Base-by-base conservation (phyloP, 1,140 invertebrate genomes). In the Drosophila miranda region DNA sequence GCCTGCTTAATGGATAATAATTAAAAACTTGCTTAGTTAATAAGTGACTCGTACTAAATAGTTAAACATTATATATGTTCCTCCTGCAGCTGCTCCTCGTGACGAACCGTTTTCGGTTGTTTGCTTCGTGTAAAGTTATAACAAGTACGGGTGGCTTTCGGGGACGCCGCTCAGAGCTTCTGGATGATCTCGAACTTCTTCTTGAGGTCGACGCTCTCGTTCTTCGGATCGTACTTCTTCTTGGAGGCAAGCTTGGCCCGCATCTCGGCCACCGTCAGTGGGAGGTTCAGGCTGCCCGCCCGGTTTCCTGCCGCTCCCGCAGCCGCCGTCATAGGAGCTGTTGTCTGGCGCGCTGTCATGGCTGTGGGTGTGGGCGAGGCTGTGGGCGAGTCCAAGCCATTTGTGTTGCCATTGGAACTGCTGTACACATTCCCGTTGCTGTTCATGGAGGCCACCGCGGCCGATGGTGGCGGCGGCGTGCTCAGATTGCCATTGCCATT, bases 151-250 rank as follows among this genome's bases (percentile, higher is more conserved):
- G 34, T 38, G 34, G 11, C 34, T 38, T 38, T 38, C 4, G 56
- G 30, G 16, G 5, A 5, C 16, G 9, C 38, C 50, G 52, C 46
- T 93, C 93, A 96, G 75, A 96, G 93, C 92, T 97, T 97, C 91
- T 98, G 96, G 69, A 98, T 95, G 87, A 98, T 97, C 89, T 97
- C 96, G 89, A 97, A 97, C 92, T 98, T 98, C 92, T 96, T 95
- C 90, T 96, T 95, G 81, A 97, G 95, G 91, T 97, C 96, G 91
- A 98, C 95, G 21, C 94, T 94, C 76, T 96, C 95, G 90, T 96
- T 97, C 91, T 97, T 97, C 3, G 96, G 96, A 89, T 98, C 96
- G 89, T 95, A 94, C 91, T 97, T 97, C 90, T 97, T 97, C 81
- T 94, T 95, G 30, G 94, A 94, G 8, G 96, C 95, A 52, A 98